A percentile compares a stretch with the other conserved stretches of the same genome.
Conservation (phyloP, 2,888 invertebrate species). For the Protonemura montana region DNA sequence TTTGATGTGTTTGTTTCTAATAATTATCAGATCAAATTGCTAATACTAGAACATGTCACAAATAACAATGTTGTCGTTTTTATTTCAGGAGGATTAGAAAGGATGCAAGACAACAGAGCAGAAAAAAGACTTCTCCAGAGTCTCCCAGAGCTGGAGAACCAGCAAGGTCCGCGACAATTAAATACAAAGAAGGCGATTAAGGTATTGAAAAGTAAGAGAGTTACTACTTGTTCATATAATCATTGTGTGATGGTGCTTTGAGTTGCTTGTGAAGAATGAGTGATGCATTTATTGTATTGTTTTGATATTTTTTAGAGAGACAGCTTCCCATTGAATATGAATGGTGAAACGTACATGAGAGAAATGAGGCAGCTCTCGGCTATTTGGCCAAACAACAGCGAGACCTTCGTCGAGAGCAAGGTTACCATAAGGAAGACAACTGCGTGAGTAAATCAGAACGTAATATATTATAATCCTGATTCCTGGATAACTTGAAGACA, state of each 20-base stretch:
- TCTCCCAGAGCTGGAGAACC: conserved; percentile 47
- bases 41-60: neutral
- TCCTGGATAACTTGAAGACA: no score
- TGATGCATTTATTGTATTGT: conserved; percentile 19
- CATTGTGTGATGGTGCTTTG: conserved; percentile 14
- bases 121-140: conserved; percentile 43
- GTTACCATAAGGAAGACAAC: conserved; percentile 43
- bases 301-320: conserved; percentile 40
- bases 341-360: conserved; percentile 36
- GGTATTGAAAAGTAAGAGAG: conserved; percentile 51
- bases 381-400: conserved; percentile 50
- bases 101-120: conserved; percentile 38
- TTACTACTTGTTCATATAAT: conserved; percentile 34
- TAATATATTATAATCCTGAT: no score
- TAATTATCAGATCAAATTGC: neutral
- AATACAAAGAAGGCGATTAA: conserved; percentile 48
- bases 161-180: conserved; percentile 44
- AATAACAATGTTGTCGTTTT: neutral
- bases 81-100: conserved; percentile 45
- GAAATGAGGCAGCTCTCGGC: conserved; percentile 44
- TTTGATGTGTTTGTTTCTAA: neutral
- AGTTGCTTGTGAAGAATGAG: neutral
- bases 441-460: conserved; percentile 41
- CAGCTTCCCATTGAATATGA: conserved; percentile 41
- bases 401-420: conserved; percentile 46